Base-by-base conservation (phyloP, 2,113 vertebrate genomes). In the Pedionomus torquatus region DNA sequence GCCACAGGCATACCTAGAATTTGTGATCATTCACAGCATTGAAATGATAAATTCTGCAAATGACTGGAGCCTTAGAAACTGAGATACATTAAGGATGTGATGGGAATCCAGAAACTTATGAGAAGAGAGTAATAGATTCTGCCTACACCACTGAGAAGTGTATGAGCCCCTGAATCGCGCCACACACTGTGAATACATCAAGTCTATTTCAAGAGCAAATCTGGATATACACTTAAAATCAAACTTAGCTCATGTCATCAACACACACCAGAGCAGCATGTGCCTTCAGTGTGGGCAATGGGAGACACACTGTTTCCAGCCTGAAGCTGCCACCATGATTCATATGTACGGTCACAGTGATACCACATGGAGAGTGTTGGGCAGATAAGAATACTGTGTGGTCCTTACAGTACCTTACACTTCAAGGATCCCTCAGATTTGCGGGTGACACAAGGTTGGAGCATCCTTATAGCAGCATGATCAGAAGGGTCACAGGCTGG, bases 101-200 rank as follows among this genome's bases (percentile, higher is more conserved):
- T 68, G 13, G 48, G 41, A 92, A 76, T 63, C 28, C 52, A 70
- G 52, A 17, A 81, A n/a, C 17, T 61, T 84, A 48, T 30, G 9
- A 57, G 39, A 39, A 60, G 23, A 57, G 9, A 43, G 1, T 5
- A 54, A 18, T 11, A n/a, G 63, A 49, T 54, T 85, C 31, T 71
- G 12, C n/a, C 12, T 65, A 49, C 19, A 43, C 39, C 26, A 24
- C 26, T 23, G 31, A 71, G 31, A 77, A 30, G 20, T 19, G 7
- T 61, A 51, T 24, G 52, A 49, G 35, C 57, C 69, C 24, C 48
- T 51, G 66, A 85, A 72, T 10, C 2, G 5, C 25, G 43, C 33
- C 21, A 18, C 15, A 60, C 6, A 13, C 14, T 0, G 0, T 46
- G 20, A 31, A 14, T 44, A 13, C 5, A 44, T n/a, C 35, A 63